Percentiles rank a stretch among this genome's conserved stretches.
Evolutionary conservation across 2,888 invertebrate species (phyloP).

Genomic region (Perdita meconis): DNA sequence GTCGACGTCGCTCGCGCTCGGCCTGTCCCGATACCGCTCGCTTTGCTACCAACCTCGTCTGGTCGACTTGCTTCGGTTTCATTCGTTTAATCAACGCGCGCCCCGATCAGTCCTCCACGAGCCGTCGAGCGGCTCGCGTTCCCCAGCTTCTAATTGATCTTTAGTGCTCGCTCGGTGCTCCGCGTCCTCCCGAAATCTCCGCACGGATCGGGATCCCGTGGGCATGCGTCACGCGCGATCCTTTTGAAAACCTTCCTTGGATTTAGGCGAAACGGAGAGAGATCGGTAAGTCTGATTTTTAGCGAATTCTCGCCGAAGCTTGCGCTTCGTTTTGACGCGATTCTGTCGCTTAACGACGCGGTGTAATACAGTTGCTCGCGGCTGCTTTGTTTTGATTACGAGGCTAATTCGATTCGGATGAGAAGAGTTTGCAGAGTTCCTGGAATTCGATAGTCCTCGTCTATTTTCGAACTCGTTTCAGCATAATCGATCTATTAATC

Average conservation of each 20-base stretch:
- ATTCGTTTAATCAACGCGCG: conserved; percentile 54
- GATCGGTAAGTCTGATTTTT: conserved; percentile 36
- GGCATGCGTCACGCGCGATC: conserved; percentile 57
- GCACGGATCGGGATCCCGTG: conserved; percentile 39
- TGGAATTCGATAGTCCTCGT: too few species aligned
- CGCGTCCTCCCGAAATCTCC: background rate
- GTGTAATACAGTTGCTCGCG: too few species aligned
- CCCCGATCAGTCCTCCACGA: conserved; percentile 65
- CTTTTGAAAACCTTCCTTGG: conserved; percentile 38
- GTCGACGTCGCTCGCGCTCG: conserved; percentile 57
- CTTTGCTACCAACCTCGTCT: conserved; percentile 25
- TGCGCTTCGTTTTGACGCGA: background rate
- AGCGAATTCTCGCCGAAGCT: background rate
- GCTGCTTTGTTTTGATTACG: too few species aligned
- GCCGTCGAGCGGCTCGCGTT: conserved; percentile 56
- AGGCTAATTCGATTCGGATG: too few species aligned
- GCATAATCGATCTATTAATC: too few species aligned
- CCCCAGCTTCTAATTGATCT: background rate
- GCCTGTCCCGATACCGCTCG: conserved; percentile 44
- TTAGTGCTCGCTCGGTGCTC: background rate
- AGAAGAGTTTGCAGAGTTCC: too few species aligned
- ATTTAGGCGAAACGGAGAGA: conserved; percentile 2
- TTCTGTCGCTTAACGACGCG: background rate
- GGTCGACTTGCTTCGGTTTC: conserved; percentile 36
- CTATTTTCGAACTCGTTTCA: too few species aligned